Evolutionary conservation across 2,113 vertebrate genomes (phyloP).

Genomic region (Gymnocephalus cernua): DNA sequence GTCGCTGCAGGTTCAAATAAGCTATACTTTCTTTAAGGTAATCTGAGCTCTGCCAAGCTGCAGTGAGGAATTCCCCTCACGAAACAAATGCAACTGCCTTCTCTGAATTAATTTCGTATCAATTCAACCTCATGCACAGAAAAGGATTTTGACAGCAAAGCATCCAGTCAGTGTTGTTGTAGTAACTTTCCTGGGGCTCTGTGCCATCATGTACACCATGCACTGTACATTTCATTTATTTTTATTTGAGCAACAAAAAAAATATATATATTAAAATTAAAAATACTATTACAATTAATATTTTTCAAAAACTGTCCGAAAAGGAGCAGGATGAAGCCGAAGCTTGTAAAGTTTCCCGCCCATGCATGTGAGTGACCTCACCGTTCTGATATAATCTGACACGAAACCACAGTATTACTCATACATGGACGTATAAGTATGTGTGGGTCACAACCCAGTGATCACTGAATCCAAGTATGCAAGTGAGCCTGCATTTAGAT

Average conservation of each 20-base stretch:
- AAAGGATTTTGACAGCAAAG: neutral
- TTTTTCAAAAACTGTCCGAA: no score
- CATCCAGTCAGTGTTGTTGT: neutral
- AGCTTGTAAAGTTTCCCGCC: no score
- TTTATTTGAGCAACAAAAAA: no score
- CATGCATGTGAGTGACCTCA: neutral
- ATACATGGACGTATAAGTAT: neutral
- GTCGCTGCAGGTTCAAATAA: neutral
- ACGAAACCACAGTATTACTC: slow-evolving; percentile 10
- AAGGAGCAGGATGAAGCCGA: no score
- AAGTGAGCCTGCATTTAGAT: neutral
- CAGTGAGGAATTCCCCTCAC: neutral
- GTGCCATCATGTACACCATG: neutral
- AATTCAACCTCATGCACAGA: neutral
- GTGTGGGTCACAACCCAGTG: neutral
- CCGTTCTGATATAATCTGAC: neutral
- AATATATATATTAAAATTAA: no score
- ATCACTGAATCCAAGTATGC: neutral
- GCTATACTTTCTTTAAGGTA: neutral
- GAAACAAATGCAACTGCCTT: neutral
- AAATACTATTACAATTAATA: no score
- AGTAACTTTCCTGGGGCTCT: neutral
- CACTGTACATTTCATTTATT: no score
- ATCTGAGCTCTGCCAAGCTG: neutral
- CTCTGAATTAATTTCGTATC: neutral